These are phyloP conservation scores for Bathynomus jamesi DNA, from an alignment of 1,140 invertebrate genomes.

Conservation along the genomic window DNA sequence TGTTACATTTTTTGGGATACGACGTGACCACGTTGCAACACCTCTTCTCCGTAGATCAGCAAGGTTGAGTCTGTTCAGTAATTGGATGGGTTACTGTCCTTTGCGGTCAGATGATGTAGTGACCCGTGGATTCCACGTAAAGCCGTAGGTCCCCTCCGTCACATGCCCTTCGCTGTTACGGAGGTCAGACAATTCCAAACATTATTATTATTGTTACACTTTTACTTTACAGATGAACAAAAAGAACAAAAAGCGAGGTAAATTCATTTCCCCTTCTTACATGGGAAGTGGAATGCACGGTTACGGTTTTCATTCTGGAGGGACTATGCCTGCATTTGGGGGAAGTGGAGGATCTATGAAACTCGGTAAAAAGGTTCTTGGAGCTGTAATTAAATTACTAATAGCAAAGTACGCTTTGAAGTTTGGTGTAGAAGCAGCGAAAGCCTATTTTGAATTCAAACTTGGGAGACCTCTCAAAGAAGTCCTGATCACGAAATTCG, in stretches of 20 bases:
- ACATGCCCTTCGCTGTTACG: too few relatives aligned
- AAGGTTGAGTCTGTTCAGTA: too few relatives aligned
- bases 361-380: conserved; percentile 11
- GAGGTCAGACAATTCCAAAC: too few relatives aligned
- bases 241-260: not conserved
- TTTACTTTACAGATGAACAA: not conserved
- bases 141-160: too few relatives aligned
- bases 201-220: too few relatives aligned
- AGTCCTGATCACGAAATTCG: conserved; percentile 7
- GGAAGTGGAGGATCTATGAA: not conserved
- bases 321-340: not conserved
- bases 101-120: too few relatives aligned
- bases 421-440: conserved; percentile 14
- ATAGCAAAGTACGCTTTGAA: conserved; percentile 19
- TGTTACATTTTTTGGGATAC: too few relatives aligned
- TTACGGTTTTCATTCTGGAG: not conserved
- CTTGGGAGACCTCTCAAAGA: conserved; percentile 9
- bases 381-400: conserved; percentile 10
- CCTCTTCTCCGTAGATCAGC: too few relatives aligned
- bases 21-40: too few relatives aligned
- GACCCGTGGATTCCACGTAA: too few relatives aligned
- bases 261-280: not conserved
- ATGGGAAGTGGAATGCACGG: not conserved
- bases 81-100: too few relatives aligned
- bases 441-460: conserved; percentile 11